Percentiles rank a stretch among this genome's conserved stretches.
Conservation (phyloP, 2,113 vertebrate genomes). For the Vicugna pacos region DNA sequence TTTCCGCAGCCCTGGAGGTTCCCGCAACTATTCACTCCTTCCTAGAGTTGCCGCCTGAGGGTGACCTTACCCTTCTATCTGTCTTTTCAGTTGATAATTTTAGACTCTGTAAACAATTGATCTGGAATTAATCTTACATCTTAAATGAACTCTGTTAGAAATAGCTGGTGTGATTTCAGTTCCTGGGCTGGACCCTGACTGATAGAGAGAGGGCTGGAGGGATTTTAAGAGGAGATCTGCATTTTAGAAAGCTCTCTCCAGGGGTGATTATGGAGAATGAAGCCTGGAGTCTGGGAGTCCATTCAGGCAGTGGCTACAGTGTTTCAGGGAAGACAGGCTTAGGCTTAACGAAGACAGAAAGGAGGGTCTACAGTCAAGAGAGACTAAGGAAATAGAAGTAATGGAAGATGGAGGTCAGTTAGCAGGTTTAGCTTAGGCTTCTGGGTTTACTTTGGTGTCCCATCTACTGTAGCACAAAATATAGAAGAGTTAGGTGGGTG, state of each 20-base stretch:
- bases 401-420: background rate
- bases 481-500: background rate
- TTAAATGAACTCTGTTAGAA: background rate
- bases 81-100: background rate
- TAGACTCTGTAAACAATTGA: background rate
- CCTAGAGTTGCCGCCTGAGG: background rate
- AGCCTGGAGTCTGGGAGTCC: background rate
- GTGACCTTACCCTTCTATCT: background rate
- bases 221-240: background rate
- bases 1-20: background rate
- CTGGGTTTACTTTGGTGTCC: background rate
- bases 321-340: too few species aligned
- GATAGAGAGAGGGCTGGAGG: background rate
- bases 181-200: background rate
- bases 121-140: background rate
- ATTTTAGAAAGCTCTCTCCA: background rate
- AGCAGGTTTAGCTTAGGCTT: background rate
- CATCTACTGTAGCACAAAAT: background rate
- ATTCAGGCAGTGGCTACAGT: background rate
- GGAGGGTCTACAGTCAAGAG: background rate
- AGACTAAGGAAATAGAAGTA: background rate
- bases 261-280: background rate
- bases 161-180: background rate
- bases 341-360: background rate
- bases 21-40: background rate